phyloP scores from a whole-genome alignment of 2,888 invertebrate species.

The Athalia cordata region DNA sequence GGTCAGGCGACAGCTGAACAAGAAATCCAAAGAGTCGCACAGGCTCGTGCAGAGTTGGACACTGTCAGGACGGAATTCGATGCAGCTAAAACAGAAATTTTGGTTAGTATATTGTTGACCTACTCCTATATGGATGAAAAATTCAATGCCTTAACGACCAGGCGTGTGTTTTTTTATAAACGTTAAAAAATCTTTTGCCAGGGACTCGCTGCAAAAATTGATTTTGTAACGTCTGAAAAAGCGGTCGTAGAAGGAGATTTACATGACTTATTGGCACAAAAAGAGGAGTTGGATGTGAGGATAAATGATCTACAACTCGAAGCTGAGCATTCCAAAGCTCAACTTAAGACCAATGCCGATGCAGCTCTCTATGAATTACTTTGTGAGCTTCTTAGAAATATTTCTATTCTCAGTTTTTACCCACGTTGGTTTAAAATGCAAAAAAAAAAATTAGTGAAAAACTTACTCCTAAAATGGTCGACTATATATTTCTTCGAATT shows the following conservation, averaged over 20 bases:
- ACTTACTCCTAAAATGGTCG: constrained; percentile 58
- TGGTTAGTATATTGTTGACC: constrained; percentile 57
- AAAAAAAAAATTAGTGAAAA: background rate
- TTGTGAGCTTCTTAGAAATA: constrained; percentile 58
- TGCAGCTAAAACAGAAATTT: constrained; percentile 68
- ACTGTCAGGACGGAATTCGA: constrained; percentile 68
- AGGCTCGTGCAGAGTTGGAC: constrained; percentile 69
- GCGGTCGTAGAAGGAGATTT: constrained; percentile 80
- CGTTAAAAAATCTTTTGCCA: constrained; percentile 65
- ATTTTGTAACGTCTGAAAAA: constrained; percentile 79
- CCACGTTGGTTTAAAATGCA: too few relatives aligned
- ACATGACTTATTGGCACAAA: constrained; percentile 81
- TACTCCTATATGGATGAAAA: background rate
- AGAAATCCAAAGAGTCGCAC: constrained; percentile 67
- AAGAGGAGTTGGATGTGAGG: constrained; percentile 80
- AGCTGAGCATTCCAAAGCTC: constrained; percentile 61
- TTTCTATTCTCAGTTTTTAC: background rate
- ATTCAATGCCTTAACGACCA: too few relatives aligned
- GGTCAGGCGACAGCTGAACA: constrained; percentile 69
- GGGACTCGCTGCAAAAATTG: constrained; percentile 80
- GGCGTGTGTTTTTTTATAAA: background rate
- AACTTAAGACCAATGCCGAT: constrained; percentile 65
- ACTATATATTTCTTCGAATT: constrained; percentile 9
- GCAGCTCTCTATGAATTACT: constrained; percentile 66
- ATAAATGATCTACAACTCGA: constrained; percentile 76